Base-by-base conservation (phyloP, 2,888 invertebrate genomes). In the Drosophila prolongata region DNA sequence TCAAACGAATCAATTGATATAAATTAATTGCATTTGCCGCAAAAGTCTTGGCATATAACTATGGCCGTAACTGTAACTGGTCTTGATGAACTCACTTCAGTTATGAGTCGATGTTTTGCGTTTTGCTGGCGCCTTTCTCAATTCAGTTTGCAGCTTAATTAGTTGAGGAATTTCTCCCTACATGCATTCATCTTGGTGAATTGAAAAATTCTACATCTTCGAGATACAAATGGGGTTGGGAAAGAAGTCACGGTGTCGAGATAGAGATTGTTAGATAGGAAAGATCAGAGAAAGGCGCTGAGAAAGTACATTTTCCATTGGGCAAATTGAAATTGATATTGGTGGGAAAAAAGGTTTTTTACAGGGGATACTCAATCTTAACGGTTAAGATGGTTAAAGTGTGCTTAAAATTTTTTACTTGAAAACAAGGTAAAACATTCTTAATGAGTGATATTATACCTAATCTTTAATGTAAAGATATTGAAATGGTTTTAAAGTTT, bases 1-100 rank as follows among this genome's bases (percentile, higher is more conserved):
- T 92, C 91, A 92, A 92, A 91, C 92, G 91, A 92, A 91, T 91
- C 91, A 92, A 91, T 91, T 91, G 91, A 90, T 89, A 90, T 88
- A 91, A 92, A 92, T 91, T 91, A 91, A 91, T 91, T 91, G 90
- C 90, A 91, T 90, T 91, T 91, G 88, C 89, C 87, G 89, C 84
- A 87, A 84, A 87, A 66, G 69, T 61, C 37, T 65, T 56, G 60
- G 37, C 16, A 34, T 62, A 44, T 30, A 37, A 46, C 37, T 61
- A 61, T 44, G 46, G 56, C 64, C 64, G 49, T 57, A 58, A 55
- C 58, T 66, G 54, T 50, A 54, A 59, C 53, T 54, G 54, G 42
- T 57, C 69, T 52, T 81, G 80, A 78, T 78, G 78, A 76, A 82
- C 78, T 74, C 73, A 52, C 80, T 71, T 56, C 76, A 69, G 77